phyloP scores from a whole-genome alignment of 1,140 invertebrate genomes.

The Drosophila novamexicana region DNA sequence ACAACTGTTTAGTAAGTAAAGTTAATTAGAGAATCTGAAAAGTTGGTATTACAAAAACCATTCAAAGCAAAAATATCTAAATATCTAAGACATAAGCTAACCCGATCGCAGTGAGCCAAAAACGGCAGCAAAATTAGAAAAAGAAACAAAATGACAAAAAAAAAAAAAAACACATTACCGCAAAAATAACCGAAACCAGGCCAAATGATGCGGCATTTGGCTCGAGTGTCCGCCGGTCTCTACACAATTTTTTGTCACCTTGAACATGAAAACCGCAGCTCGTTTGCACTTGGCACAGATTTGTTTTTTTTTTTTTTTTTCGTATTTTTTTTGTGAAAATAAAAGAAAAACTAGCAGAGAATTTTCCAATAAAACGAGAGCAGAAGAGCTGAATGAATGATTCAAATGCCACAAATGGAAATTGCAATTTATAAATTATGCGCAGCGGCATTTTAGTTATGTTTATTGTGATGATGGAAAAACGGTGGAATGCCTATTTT shows the following conservation, averaged over 20 bases:
- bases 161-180: slow-evolving; percentile 10
- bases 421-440: slow-evolving; percentile 46
- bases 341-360: slow-evolving; percentile 35
- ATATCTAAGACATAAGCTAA: slow-evolving; percentile 3
- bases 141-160: slow-evolving; percentile 27
- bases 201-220: slow-evolving; percentile 70
- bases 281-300: slow-evolving; percentile 72
- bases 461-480: slow-evolving; percentile 40
- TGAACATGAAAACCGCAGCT: slow-evolving; percentile 61
- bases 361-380: slow-evolving; percentile 54
- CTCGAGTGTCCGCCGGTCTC: slow-evolving; percentile 57
- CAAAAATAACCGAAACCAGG: slow-evolving; percentile 52
- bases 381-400: slow-evolving; percentile 12
- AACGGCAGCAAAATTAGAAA: slow-evolving; percentile 22
- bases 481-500: slow-evolving; percentile 11
- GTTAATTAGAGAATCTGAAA: not conserved
- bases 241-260: slow-evolving; percentile 63
- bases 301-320: slow-evolving; percentile 13
- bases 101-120: slow-evolving; percentile 48
- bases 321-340: not conserved
- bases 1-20: too few species aligned
- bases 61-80: slow-evolving; percentile 25
- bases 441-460: slow-evolving; percentile 45
- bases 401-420: slow-evolving; percentile 28
- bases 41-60: not conserved